These are phyloP conservation scores for Stictocephala bisonia DNA, from an alignment of 2,888 invertebrate genomes.

Conservation along the genomic window DNA sequence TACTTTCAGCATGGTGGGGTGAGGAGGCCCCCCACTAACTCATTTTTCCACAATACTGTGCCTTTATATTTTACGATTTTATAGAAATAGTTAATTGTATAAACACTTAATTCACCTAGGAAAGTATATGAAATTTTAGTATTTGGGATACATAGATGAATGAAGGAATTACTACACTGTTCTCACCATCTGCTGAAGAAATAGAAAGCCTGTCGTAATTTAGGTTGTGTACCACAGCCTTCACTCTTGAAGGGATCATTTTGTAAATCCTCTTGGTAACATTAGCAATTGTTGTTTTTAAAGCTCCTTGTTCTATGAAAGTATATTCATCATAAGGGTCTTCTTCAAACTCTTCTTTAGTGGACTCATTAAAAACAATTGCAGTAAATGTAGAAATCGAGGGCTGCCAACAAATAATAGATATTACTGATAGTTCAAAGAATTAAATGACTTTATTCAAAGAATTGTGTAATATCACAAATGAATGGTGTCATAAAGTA, in stretches of 20 bases:
- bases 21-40: too few relatives aligned
- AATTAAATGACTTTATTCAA: too few relatives aligned
- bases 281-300: background rate
- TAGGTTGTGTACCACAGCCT: constrained; percentile 2
- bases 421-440: too few relatives aligned
- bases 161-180: background rate
- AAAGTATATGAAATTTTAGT: background rate
- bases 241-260: constrained; percentile 11
- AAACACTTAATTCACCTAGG: background rate
- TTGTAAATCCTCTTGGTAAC: background rate
- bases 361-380: constrained; percentile 2
- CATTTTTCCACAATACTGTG: too few relatives aligned
- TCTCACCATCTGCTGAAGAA: too few relatives aligned
- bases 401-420: too few relatives aligned
- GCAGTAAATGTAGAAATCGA: constrained; percentile 14
- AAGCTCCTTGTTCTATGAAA: background rate
- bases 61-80: too few relatives aligned
- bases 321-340: background rate
- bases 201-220: constrained; percentile 26
- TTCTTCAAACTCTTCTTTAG: constrained; percentile 26
- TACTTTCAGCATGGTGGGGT: too few relatives aligned
- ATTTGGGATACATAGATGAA: background rate
- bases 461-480: too few relatives aligned
- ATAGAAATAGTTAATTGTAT: too few relatives aligned
- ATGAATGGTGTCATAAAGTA: too few relatives aligned